These are phyloP conservation scores for Phenganax stokvisi DNA, from an alignment of 92 coral and sea anemone species.

Conservation along the genomic window DNA sequence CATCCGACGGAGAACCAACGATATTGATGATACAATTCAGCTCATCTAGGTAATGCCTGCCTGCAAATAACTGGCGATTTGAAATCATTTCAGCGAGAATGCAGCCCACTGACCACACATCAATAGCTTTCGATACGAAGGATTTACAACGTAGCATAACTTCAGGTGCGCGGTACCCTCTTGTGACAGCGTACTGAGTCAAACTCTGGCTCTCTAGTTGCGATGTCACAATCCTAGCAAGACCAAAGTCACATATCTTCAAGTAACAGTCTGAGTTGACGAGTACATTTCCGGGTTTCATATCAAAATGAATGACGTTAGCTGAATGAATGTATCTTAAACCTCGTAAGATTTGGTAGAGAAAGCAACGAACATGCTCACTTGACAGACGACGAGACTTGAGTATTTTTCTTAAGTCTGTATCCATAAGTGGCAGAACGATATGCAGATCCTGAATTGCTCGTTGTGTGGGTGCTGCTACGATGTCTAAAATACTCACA, in stretches of 20 bases:
- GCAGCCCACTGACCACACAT: conserved; percentile 41
- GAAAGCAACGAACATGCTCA: conserved; percentile 34
- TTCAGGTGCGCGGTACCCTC: conserved; percentile 41
- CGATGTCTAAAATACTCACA: conserved; percentile 27
- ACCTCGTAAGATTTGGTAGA: conserved; percentile 40
- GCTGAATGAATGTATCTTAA: conserved; percentile 39
- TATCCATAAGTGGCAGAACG: conserved; percentile 37
- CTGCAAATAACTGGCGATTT: conserved; percentile 12
- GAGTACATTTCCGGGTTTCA: conserved; percentile 32
- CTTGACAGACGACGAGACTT: conserved; percentile 25
- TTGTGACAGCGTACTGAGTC: conserved; percentile 27
- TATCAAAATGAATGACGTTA: conserved; percentile 30
- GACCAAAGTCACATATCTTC: conserved; percentile 40
- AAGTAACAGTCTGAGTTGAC: conserved; percentile 23
- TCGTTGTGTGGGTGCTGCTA: conserved; percentile 22
- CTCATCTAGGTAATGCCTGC: conserved; percentile 34
- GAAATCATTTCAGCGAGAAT: conserved; percentile 40
- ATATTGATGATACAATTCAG: conserved; percentile 25
- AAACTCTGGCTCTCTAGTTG: neutral
- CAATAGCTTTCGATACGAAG: conserved; percentile 29
- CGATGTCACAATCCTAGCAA: conserved; percentile 23
- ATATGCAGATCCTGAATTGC: conserved; percentile 23
- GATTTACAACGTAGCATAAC: conserved; percentile 18
- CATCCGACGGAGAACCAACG: conserved; percentile 30
- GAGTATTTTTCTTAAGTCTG: conserved; percentile 23